Percentiles rank a stretch among this genome's conserved stretches.
These are phyloP conservation scores for Todus mexicanus DNA, from an alignment of 2,797 vertebrate genomes.

Conservation along the genomic window DNA sequence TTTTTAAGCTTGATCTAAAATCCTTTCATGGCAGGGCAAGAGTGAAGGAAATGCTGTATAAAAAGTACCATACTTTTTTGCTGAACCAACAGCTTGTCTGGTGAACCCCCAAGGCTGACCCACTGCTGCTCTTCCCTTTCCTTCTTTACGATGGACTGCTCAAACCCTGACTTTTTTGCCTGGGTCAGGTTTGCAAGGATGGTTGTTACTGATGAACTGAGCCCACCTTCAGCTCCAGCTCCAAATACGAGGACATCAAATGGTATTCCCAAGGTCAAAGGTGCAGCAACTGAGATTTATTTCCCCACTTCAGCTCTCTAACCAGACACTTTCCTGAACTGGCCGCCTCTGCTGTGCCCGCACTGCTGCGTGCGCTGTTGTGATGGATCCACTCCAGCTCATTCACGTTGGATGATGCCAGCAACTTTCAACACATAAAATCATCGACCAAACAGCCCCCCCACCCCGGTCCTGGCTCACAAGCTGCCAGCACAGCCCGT, in stretches of 20 bases:
- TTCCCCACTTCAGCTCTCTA: background rate
- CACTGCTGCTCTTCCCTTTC: background rate
- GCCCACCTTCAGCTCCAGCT: background rate
- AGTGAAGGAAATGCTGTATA: background rate
- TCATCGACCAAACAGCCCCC: background rate
- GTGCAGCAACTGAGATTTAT: background rate
- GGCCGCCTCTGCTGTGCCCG: background rate
- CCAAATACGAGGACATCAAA: background rate
- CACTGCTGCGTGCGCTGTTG: accelerated
- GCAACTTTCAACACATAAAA: background rate
- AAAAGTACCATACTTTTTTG: background rate
- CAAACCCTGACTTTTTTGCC: background rate
- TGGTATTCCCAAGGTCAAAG: background rate
- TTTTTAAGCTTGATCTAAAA: background rate
- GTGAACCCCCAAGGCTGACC: background rate
- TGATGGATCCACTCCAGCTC: background rate
- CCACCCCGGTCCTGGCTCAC: background rate
- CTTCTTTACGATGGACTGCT: background rate
- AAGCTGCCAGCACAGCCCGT: background rate
- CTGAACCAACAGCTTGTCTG: background rate
- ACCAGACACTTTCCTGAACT: background rate
- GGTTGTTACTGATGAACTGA: background rate
- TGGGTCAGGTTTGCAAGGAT: background rate
- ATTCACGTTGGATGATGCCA: background rate
- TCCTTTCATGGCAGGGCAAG: background rate